These are phyloP conservation scores for Invenusta paracnida DNA, from an alignment of 2,888 invertebrate genomes.

Conservation along the genomic window DNA sequence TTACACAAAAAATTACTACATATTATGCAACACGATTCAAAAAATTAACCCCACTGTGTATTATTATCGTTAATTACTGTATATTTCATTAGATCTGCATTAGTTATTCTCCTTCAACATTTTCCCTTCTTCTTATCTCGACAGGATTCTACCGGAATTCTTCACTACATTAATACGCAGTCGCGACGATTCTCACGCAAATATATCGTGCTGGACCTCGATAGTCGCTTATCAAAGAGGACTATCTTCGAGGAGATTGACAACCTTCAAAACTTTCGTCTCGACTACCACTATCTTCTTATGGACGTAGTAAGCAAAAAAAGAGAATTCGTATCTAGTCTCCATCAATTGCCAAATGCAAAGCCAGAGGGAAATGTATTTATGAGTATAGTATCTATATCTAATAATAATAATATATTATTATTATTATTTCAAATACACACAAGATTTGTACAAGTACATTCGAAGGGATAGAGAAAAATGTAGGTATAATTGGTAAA, in stretches of 20 bases:
- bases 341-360: too few species aligned
- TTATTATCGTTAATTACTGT: too few species aligned
- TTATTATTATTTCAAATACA: neutral
- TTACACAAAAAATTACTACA: too few species aligned
- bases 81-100: too few species aligned
- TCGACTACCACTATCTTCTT: constrained; percentile 43
- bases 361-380: too few species aligned
- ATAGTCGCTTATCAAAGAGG: constrained; percentile 17
- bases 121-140: too few species aligned
- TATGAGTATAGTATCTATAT: neutral
- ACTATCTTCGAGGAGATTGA: constrained; percentile 41
- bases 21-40: too few species aligned
- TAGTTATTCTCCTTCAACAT: too few species aligned
- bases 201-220: constrained; percentile 35
- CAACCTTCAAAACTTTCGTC: constrained; percentile 31
- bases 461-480: too few species aligned
- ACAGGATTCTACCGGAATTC: constrained; percentile 34
- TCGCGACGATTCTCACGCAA: constrained; percentile 35
- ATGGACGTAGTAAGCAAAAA: constrained; percentile 39
- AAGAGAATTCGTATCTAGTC: too few species aligned
- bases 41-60: too few species aligned
- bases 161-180: constrained; percentile 40
- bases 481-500: too few species aligned
- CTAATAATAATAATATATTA: neutral
- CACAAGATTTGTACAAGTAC: neutral